phyloP scores from a whole-genome alignment of 2,113 vertebrate genomes.

The Odocoileus hemionus region DNA sequence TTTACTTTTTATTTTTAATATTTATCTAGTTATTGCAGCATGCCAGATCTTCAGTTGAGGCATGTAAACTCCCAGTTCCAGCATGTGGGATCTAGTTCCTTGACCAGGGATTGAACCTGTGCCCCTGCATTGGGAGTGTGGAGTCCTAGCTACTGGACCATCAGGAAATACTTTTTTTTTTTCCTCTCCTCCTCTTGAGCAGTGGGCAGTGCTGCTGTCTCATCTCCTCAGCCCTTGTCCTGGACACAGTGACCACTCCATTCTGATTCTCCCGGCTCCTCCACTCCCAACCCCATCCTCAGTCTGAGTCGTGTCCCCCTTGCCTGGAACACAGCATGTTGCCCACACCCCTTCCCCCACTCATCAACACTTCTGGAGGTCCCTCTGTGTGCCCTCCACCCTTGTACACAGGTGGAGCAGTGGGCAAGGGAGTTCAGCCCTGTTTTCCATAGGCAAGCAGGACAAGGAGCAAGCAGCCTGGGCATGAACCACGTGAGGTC shows the following conservation, averaged over 20 bases:
- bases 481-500: rapidly evolving
- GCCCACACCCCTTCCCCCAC: not conserved
- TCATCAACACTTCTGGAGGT: not conserved
- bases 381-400: not conserved
- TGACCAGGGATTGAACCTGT: not conserved
- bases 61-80: not conserved
- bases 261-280: not conserved
- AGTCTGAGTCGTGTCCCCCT: not conserved
- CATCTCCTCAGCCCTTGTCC: not conserved
- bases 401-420: not conserved
- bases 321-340: not conserved
- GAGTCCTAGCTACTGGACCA: not conserved
- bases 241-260: not conserved
- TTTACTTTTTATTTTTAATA: not conserved
- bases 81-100: not conserved
- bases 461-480: not conserved
- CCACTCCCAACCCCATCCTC: not conserved
- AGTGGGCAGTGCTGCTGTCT: not conserved
- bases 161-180: not conserved
- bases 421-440: not conserved
- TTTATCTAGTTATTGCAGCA: not conserved
- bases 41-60: not conserved
- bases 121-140: not conserved
- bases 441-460: not conserved
- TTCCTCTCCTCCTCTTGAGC: not conserved